Percentiles rank a stretch among this genome's conserved stretches.
phyloP scores from a whole-genome alignment of 1,140 invertebrate species.

The Sycophaga agraensis region DNA sequence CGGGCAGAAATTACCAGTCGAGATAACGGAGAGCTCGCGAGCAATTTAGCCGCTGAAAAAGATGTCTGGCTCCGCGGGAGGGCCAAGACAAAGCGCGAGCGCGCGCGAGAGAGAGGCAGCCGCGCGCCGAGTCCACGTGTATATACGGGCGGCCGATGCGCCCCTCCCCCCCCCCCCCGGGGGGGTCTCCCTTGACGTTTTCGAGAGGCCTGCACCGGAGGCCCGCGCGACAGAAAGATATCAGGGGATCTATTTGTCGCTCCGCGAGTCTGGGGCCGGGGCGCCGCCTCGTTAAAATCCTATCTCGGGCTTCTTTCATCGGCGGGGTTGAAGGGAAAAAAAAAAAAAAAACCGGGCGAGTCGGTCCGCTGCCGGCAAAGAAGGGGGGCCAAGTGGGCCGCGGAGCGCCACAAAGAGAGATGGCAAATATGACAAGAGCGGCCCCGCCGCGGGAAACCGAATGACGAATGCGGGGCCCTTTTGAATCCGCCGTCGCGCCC shows the following conservation, averaged over 20 bases:
- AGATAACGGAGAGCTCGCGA: slow-evolving; percentile 19
- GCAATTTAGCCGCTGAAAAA: slow-evolving; percentile 25
- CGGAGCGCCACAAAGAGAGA: slow-evolving; percentile 42
- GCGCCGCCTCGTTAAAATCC: slow-evolving; percentile 47
- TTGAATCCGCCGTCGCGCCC: slow-evolving; percentile 30
- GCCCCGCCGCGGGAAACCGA: slow-evolving; percentile 32
- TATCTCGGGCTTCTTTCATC: slow-evolving; percentile 44
- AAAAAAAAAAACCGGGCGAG: slow-evolving; percentile 1
- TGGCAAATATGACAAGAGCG: slow-evolving; percentile 47
- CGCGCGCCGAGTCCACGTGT: too few relatives aligned
- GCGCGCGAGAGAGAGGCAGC: slow-evolving; percentile 4
- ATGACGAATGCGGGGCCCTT: slow-evolving; percentile 37
- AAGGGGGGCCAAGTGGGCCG: slow-evolving; percentile 1
- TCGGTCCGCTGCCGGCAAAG: background rate
- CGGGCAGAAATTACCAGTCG: slow-evolving; percentile 15
- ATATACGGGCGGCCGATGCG: too few relatives aligned
- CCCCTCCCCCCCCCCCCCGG: too few relatives aligned
- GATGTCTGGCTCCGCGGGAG: slow-evolving; percentile 6
- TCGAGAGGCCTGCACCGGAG: slow-evolving; percentile 1
- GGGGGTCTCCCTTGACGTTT: too few relatives aligned
- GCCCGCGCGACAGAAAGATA: slow-evolving; percentile 37
- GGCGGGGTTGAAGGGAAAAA: too few relatives aligned
- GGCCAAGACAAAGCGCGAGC: background rate
- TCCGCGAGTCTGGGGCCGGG: slow-evolving; percentile 25
- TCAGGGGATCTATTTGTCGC: slow-evolving; percentile 47